Conservation (phyloP, 1,140 invertebrate species). For the Bradysia coprophila region DNA sequence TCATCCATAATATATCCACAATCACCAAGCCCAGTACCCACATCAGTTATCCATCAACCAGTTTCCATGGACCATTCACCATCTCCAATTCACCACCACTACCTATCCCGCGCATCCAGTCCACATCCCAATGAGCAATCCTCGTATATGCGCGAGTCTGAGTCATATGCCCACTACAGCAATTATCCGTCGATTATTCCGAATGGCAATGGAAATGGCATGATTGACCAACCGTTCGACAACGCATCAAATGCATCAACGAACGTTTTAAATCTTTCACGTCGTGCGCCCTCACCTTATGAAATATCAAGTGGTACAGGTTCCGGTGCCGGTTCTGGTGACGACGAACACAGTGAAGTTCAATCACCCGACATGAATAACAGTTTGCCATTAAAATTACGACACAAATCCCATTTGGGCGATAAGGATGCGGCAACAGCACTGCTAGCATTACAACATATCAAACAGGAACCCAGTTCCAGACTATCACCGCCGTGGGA, state of each 20-base stretch:
- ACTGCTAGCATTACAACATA: slow-evolving; percentile 56
- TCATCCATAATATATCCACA: slow-evolving; percentile 32
- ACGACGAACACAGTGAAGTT: background rate
- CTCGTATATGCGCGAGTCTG: slow-evolving; percentile 6
- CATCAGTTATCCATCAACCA: slow-evolving; percentile 44
- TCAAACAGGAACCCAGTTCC: slow-evolving; percentile 60
- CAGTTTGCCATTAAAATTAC: slow-evolving; percentile 61
- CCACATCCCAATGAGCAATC: slow-evolving; percentile 9
- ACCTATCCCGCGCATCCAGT: slow-evolving; percentile 5
- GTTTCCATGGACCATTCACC: slow-evolving; percentile 22
- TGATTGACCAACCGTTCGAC: background rate
- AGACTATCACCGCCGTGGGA: slow-evolving; percentile 60
- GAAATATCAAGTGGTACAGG: slow-evolving; percentile 50
- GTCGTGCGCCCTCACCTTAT: slow-evolving; percentile 41
- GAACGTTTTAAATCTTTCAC: slow-evolving; percentile 45
- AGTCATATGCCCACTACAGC: slow-evolving; percentile 8
- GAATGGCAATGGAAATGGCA: background rate
- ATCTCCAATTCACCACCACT: slow-evolving; percentile 11
- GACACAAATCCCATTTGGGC: slow-evolving; percentile 79
- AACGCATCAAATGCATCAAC: slow-evolving; percentile 7
- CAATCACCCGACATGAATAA: background rate
- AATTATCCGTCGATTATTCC: slow-evolving; percentile 4
- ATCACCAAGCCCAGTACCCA: slow-evolving; percentile 40
- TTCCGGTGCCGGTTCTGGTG: slow-evolving; percentile 40
- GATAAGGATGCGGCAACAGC: slow-evolving; percentile 72